Base-by-base conservation (phyloP, 2,797 vertebrate genomes). In the Aplochiton taeniatus region DNA sequence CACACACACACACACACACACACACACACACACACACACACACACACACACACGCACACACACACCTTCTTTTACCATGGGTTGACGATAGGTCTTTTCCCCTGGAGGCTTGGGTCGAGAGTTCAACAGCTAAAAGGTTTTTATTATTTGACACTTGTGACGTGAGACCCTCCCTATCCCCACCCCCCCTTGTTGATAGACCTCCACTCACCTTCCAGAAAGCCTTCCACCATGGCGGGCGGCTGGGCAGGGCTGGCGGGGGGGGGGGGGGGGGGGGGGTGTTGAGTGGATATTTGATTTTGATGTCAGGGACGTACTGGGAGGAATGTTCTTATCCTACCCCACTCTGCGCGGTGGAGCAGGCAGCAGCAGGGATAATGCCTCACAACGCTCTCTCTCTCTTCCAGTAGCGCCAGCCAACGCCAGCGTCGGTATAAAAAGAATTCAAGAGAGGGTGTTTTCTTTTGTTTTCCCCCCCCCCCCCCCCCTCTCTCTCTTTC, bases 401-500 rank as follows among this genome's bases (percentile, higher is more conserved):
- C 31, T 31, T 31, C 6, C 3, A 31, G 31, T 6, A 31, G 31
- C 31, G 31, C 31, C 2, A 31, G 31, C 31, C 31, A 31, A 66
- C 58, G 70, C 60, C 46, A 63, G 65, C 63, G 75, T 79, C 71
- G 72, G 77, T 79, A 80, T 79, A 72, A 63, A 70, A 55, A 82
- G 58, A 83, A 65, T 45, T 74, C 69, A 78, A 77, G 75, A 77
- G 61, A 31, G 63, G 46, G 47, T 10, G 67, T 71, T 64, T 72
- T 74, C 69, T 74, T 68, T 59, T 68, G 65, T 81, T 81, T 79
- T 75, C n/a, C n/a, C n/a, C n/a, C n/a, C n/a, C n/a, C n/a, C n/a
- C n/a, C n/a, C n/a, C n/a, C n/a, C n/a, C n/a, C n/a, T 85, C 72
- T 80, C 77, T 77, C 72, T 83, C 64, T 81, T 31, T 31, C 31